Evolutionary conservation across 1,140 invertebrate species (phyloP), one percentile per base, ranked within the genome.

Genomic region (Phymorhynchus buccinoides): DNA sequence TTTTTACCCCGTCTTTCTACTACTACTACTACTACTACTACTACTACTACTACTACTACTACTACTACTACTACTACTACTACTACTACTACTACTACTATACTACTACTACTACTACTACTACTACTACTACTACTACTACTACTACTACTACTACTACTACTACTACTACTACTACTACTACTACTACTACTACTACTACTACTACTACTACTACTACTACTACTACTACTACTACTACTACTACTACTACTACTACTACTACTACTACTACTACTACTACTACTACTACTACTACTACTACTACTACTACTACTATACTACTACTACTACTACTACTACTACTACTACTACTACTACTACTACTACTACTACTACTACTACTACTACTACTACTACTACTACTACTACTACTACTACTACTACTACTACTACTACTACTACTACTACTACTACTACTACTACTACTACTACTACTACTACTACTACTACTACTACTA

Each of bases 31-130:
- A 85, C 84, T 56, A 83, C 83, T 83, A 35, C 84, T 85, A 62
- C 77, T 85, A 84, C 79, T 85, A 85, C 80, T 83, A 81, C 80
- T 85, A 85, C 84, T 85, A 52, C 84, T 85, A 85, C 84, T 83
- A 48, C 83, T 81, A 81, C 75, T 84, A 42, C 68, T 81, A 81
- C 42, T 30, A 68, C 83, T 84, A 14, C 83, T 84, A 48, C 83
- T 84, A 48, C 14, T 84, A 16, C 30, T 81, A 81, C 83, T 82
- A 39, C 77, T 84, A 42, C 83, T 84, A n/a, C n/a, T n/a, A n/a
- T n/a, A n/a, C n/a, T n/a, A n/a, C n/a, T n/a, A n/a, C n/a, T n/a
- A n/a, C n/a, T n/a, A n/a, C n/a, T n/a, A n/a, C n/a, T n/a, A n/a
- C n/a, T n/a, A n/a, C n/a, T n/a, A n/a, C n/a, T n/a, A 84, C 71